These are phyloP conservation scores for Drosophila rellima DNA, from an alignment of 2,888 invertebrate species.

Conservation along the genomic window DNA sequence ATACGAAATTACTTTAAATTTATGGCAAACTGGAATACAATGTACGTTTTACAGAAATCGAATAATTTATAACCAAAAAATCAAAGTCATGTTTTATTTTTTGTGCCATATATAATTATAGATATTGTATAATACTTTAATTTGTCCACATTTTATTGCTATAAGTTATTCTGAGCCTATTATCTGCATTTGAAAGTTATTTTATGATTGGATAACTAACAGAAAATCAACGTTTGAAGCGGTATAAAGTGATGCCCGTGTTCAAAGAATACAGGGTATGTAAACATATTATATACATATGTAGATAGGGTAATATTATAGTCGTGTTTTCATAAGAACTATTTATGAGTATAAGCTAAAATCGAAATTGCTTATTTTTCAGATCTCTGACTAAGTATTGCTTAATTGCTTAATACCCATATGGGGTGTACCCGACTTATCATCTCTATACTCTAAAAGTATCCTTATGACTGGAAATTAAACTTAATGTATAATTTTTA, in stretches of 20 bases:
- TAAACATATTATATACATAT: too few relatives aligned
- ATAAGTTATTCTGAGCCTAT: neutral
- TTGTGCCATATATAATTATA: too few relatives aligned
- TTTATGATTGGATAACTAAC: neutral
- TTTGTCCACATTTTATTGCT: too few relatives aligned
- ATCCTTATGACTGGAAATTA: too few relatives aligned
- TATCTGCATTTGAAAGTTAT: neutral
- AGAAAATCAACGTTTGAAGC: too few relatives aligned
- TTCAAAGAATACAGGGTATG: neutral
- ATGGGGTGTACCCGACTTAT: neutral
- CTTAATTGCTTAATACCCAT: neutral
- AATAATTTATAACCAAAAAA: neutral
- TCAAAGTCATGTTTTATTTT: neutral
- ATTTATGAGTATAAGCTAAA: neutral
- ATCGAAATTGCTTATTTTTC: neutral
- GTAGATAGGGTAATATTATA: too few relatives aligned
- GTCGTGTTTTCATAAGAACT: neutral
- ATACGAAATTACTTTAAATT: neutral
- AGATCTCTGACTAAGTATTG: neutral
- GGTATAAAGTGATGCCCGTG: too few relatives aligned
- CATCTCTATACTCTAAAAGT: neutral
- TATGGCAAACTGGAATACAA: slow-evolving; percentile 7
- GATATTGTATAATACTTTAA: too few relatives aligned
- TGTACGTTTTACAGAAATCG: neutral
- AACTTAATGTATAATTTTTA: too few relatives aligned